Percentiles rank a stretch among this genome's conserved stretches.
Evolutionary conservation across 1,140 invertebrate genomes (phyloP).

Genomic region (Phthorimaea operculella): DNA sequence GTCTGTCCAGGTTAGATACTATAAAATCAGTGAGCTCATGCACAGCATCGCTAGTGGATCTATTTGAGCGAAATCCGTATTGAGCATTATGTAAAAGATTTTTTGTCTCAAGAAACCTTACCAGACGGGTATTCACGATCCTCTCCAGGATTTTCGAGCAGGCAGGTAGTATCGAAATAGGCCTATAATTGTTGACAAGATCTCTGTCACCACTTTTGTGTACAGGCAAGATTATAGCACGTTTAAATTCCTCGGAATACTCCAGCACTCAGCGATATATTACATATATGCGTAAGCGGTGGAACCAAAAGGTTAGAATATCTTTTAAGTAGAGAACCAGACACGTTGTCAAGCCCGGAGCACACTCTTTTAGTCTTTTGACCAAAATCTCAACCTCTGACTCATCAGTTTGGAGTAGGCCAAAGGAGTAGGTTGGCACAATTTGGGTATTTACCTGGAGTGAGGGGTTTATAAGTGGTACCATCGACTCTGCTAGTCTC

Average conservation of each 20-base stretch:
- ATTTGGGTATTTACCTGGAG: neutral
- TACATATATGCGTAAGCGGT: neutral
- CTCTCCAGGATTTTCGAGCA: neutral
- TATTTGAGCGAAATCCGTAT: neutral
- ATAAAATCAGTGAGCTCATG: neutral
- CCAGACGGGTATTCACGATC: neutral
- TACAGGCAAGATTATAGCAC: neutral
- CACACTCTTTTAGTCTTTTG: neutral
- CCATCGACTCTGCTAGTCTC: neutral
- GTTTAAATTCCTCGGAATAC: neutral
- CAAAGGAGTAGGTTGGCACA: neutral
- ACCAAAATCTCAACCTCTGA: neutral
- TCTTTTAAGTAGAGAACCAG: neutral
- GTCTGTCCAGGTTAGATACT: neutral
- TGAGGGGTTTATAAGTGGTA: neutral
- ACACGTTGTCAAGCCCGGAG: neutral
- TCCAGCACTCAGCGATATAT: neutral
- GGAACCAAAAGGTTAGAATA: neutral
- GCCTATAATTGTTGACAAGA: neutral
- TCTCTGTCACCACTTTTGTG: neutral
- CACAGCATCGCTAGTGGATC: slow-evolving; percentile 1
- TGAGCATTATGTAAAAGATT: neutral
- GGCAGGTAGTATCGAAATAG: neutral
- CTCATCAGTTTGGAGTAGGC: neutral
- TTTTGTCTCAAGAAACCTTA: neutral